Percentiles rank a stretch among this genome's conserved stretches.
Conservation (phyloP, 2,888 invertebrate species). For the Sarcophaga subvicina region DNA sequence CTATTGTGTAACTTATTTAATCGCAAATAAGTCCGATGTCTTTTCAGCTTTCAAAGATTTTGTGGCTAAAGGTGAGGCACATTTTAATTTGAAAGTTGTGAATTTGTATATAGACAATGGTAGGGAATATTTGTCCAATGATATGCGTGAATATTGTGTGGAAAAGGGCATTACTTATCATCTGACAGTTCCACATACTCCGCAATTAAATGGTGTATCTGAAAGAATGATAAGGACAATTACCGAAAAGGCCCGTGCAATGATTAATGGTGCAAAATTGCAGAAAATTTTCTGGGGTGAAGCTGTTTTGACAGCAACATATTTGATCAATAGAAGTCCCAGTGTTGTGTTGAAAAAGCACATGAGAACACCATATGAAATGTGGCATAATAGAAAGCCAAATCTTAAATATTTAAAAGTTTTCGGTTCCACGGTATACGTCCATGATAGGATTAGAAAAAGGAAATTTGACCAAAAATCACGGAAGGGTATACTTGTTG, state of each 20-base stretch:
- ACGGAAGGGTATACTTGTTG: conserved; percentile 63
- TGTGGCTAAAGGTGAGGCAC: conserved; percentile 67
- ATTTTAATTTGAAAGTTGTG: conserved; percentile 72
- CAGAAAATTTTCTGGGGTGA: conserved; percentile 73
- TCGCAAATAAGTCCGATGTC: conserved; percentile 72
- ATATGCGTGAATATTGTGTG: conserved; percentile 75
- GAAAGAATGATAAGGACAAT: conserved; percentile 74
- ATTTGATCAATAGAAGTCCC: conserved; percentile 78
- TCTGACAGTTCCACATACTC: conserved; percentile 79
- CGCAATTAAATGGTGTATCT: conserved; percentile 77
- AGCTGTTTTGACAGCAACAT: conserved; percentile 76
- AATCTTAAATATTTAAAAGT: conserved; percentile 66
- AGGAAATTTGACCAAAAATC: conserved; percentile 70
- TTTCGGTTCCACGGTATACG: conserved; percentile 68
- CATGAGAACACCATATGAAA: conserved; percentile 78
- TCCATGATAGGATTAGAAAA: conserved; percentile 63
- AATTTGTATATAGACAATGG: conserved; percentile 74
- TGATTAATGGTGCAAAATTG: conserved; percentile 74
- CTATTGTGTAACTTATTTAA: conserved; percentile 74
- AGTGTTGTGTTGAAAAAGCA: conserved; percentile 74
- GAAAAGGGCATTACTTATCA: conserved; percentile 76
- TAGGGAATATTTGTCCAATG: conserved; percentile 74
- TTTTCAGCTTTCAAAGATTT: conserved; percentile 65
- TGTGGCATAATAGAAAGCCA: conserved; percentile 70
- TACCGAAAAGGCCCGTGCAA: conserved; percentile 77